A percentile compares a stretch with the other conserved stretches of the same genome.
Conservation (phyloP, 2,797 vertebrate species). For the Kryptopterus vitreolus region DNA sequence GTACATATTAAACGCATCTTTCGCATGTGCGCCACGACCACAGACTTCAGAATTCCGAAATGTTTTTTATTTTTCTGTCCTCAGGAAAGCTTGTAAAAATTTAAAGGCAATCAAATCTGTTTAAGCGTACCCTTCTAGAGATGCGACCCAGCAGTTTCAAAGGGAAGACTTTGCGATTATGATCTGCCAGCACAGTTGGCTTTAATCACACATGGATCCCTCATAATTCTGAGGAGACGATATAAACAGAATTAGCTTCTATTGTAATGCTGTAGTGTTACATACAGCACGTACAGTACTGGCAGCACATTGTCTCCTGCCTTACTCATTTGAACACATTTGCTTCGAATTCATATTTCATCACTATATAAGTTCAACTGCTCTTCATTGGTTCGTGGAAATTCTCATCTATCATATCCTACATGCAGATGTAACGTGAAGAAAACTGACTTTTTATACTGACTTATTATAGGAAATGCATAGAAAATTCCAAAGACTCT, state of each 20-base stretch:
- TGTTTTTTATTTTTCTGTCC: not conserved
- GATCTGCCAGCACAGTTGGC: not conserved
- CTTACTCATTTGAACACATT: not conserved
- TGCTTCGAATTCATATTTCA: not conserved
- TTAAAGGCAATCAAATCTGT: conserved; percentile 10
- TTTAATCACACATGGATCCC: not conserved
- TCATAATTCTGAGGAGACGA: not conserved
- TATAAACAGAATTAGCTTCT: not conserved
- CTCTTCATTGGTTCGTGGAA: too few relatives aligned
- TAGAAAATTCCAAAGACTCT: not conserved
- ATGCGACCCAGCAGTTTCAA: not conserved
- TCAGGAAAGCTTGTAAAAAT: not conserved
- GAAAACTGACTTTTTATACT: too few relatives aligned
- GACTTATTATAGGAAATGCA: not conserved
- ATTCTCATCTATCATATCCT: too few relatives aligned
- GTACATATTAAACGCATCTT: not conserved
- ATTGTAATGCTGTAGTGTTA: not conserved
- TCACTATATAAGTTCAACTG: not conserved
- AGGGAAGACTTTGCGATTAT: not conserved
- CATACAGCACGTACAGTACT: not conserved
- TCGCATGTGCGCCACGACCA: not conserved
- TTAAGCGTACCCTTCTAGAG: not conserved
- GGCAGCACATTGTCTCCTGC: not conserved
- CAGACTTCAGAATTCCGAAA: too few relatives aligned
- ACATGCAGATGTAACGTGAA: too few relatives aligned